Evolutionary conservation across 2,888 invertebrate genomes (phyloP).

Genomic region (Drosophila nigricruria): DNA sequence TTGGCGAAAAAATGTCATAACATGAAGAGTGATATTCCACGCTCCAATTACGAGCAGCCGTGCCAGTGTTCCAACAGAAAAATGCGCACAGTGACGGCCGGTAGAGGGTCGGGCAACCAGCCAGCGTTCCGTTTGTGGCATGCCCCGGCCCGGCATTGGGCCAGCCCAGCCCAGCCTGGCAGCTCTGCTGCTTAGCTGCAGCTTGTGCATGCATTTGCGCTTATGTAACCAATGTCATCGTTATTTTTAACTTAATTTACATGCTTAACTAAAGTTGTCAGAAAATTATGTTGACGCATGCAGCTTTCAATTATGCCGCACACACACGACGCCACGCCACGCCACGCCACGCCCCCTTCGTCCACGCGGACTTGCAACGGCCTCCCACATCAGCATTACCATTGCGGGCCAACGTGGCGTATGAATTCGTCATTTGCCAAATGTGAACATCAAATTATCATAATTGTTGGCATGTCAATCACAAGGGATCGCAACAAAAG

Average conservation of each 20-base stretch:
- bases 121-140: conserved; percentile 30
- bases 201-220: conserved; percentile 62
- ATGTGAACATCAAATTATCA: conserved; percentile 72
- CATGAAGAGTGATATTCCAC: conserved; percentile 84
- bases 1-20: conserved; percentile 82
- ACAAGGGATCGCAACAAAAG: conserved; percentile 24
- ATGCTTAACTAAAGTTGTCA: conserved; percentile 82
- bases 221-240: conserved; percentile 81
- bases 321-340: conserved; percentile 51
- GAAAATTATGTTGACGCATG: conserved; percentile 81
- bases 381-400: conserved; percentile 14
- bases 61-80: conserved; percentile 67
- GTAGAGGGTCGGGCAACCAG: conserved; percentile 26
- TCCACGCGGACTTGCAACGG: conserved; percentile 36
- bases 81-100: conserved; percentile 60
- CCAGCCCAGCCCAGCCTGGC: background rate
- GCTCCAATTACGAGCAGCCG: conserved; percentile 82
- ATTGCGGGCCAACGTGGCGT: conserved; percentile 53
- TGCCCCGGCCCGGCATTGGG: conserved; percentile 10
- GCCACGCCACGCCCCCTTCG: conserved; percentile 23
- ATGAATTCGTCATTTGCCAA: conserved; percentile 67
- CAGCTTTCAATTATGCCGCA: conserved; percentile 76
- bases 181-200: conserved; percentile 22
- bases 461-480: conserved; percentile 56
- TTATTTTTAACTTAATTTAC: conserved; percentile 81